Conservation (phyloP, 2,113 vertebrate genomes). For the Elaphurus davidianus region DNA sequence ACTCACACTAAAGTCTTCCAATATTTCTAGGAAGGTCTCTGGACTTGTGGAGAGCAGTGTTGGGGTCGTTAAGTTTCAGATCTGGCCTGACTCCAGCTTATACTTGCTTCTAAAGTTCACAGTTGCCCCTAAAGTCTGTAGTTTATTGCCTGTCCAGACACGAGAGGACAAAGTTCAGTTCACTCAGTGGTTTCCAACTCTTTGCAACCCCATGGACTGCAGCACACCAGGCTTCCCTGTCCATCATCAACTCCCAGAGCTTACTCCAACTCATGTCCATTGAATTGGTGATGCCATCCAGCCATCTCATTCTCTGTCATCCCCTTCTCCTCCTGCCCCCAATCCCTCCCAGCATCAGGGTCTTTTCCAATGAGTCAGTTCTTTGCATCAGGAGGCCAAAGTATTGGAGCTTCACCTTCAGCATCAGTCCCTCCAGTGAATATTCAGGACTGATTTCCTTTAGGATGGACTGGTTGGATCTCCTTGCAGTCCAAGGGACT, state of each 20-base stretch:
- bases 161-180: neutral
- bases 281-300: neutral
- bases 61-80: neutral
- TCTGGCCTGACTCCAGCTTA: neutral
- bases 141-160: neutral
- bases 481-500: neutral
- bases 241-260: neutral
- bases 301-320: neutral
- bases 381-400: neutral
- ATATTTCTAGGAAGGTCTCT: neutral
- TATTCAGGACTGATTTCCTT: neutral
- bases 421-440: neutral
- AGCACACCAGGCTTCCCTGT: neutral
- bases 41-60: neutral
- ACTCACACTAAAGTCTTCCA: neutral
- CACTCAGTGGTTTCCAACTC: neutral
- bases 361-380: neutral
- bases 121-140: neutral
- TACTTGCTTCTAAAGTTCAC: neutral
- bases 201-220: neutral
- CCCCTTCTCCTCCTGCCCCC: neutral
- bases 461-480: neutral
- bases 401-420: neutral
- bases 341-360: neutral
- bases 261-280: neutral